Evolutionary conservation across 2,113 vertebrate genomes (phyloP).

Genomic region (Myocastor coypus): DNA sequence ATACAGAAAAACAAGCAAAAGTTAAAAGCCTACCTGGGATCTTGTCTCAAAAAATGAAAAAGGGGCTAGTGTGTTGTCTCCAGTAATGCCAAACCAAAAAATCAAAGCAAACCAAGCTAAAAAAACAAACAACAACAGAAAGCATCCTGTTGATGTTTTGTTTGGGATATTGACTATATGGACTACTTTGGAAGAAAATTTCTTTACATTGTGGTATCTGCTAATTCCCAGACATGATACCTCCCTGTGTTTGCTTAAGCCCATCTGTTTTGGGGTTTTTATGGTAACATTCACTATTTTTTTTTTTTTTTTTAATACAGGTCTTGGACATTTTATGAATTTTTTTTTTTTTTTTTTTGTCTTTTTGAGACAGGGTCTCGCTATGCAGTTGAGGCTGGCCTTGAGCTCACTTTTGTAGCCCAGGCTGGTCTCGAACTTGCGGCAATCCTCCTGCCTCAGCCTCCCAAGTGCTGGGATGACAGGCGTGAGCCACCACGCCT

Average conservation of each 20-base stretch:
- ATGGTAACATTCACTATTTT: too few relatives aligned
- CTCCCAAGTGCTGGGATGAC: too few relatives aligned
- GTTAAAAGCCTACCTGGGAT: neutral
- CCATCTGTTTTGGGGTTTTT: constrained; percentile 26
- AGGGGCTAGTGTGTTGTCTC: neutral
- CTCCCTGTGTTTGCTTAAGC: neutral
- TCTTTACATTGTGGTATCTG: neutral
- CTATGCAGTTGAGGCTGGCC: too few relatives aligned
- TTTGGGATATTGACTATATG: constrained; percentile 1
- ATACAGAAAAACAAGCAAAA: neutral
- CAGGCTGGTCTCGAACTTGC: too few relatives aligned
- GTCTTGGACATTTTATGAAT: neutral
- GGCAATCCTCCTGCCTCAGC: too few relatives aligned
- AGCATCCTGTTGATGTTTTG: neutral
- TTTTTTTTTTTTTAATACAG: neutral
- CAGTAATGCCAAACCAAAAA: neutral
- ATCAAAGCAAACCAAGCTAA: too few relatives aligned
- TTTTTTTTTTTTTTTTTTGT: neutral
- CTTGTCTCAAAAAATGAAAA: neutral
- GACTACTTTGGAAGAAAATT: neutral
- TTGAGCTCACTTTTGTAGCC: too few relatives aligned
- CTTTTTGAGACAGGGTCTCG: too few relatives aligned
- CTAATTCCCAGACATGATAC: neutral
- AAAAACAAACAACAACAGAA: too few relatives aligned
- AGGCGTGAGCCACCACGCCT: too few relatives aligned